A percentile compares a stretch with the other conserved stretches of the same genome.
Conservation (phyloP, 2,113 vertebrate species). For the Hippocampus guttulatus region DNA sequence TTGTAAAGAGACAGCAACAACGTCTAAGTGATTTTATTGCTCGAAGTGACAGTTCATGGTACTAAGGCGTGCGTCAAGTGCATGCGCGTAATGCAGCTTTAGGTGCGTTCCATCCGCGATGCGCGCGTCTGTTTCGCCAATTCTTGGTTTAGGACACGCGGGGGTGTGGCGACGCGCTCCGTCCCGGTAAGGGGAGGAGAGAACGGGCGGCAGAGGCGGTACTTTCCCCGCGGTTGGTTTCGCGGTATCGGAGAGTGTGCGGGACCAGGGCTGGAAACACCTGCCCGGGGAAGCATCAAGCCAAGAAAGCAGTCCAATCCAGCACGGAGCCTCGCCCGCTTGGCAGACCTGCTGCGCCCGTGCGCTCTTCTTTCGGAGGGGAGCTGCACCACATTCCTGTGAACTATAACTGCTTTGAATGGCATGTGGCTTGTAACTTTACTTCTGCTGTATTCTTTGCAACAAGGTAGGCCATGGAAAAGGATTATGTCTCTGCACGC, state of each 20-base stretch:
- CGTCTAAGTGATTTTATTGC: constrained; percentile 5
- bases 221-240: constrained; percentile 72
- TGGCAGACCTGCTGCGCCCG: constrained; percentile 74
- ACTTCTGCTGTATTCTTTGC: constrained; percentile 97
- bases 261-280: constrained; percentile 78
- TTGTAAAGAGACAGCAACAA: constrained; percentile 15
- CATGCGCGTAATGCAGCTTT: constrained; percentile 25
- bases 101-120: constrained; percentile 14
- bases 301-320: constrained; percentile 62
- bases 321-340: constrained; percentile 70
- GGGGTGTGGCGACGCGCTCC: constrained; percentile 70
- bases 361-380: constrained; percentile 75
- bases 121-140: constrained; percentile 7
- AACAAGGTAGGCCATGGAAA: constrained; percentile 79
- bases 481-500: constrained; percentile 39
- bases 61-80: not conserved
- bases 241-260: constrained; percentile 71
- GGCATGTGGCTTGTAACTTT: constrained; percentile 99
- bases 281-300: constrained; percentile 63
- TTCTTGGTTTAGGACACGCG: constrained; percentile 63
- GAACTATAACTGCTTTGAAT: constrained; percentile 89
- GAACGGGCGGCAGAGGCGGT: constrained; percentile 81
- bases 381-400: constrained; percentile 86
- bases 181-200: constrained; percentile 83
- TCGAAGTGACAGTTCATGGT: not conserved